Base-by-base conservation (phyloP, 2,113 vertebrate genomes). In the Arothron firmamentum region DNA sequence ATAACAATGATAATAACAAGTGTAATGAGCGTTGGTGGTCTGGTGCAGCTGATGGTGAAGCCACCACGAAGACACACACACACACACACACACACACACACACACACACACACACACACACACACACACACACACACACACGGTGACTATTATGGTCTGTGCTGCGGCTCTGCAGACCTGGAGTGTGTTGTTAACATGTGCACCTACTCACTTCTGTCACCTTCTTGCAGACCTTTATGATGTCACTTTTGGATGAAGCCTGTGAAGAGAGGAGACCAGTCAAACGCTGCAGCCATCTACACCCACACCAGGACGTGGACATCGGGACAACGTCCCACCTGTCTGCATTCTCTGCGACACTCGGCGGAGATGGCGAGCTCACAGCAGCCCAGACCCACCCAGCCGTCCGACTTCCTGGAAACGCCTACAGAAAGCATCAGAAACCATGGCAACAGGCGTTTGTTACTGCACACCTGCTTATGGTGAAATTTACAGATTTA, bases 321-420 rank as follows among this genome's bases (percentile, higher is more conserved):
- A 34, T 20, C 11, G 16, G 1, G 12, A 3, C 5, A 18, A 1
- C 14, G 1, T 53, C 65, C 89, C 87, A 99, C 97, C 95, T 97
- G 94, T 76, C 92, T 96, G 76, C 97, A 99, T 0, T 93, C 92
- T 31, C 94, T 91, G 18, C 95, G 94, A 82, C 97, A 99, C 55
- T 99, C 97, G 20, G 90, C 70, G 52, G 93, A 91, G 83, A 99
- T 97, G 15, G 96, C 95, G 59, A 99, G 89, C 76, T 99, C 97
- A 85, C 97, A 99, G 89, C 97, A 99, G 62, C 97, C 96, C 31
- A 99, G 87, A 41, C 97, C 97, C 78, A 98, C 97, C 97, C 97
- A 99, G 56, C 96, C 94, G 0, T 98, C 96, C 1, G 94, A 93
- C 82, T 96, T 99, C 85, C 91, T 94, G 80, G 95, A 90, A 6